Conservation (phyloP, 2,888 invertebrate genomes). For the Drosophila anomalata region DNA sequence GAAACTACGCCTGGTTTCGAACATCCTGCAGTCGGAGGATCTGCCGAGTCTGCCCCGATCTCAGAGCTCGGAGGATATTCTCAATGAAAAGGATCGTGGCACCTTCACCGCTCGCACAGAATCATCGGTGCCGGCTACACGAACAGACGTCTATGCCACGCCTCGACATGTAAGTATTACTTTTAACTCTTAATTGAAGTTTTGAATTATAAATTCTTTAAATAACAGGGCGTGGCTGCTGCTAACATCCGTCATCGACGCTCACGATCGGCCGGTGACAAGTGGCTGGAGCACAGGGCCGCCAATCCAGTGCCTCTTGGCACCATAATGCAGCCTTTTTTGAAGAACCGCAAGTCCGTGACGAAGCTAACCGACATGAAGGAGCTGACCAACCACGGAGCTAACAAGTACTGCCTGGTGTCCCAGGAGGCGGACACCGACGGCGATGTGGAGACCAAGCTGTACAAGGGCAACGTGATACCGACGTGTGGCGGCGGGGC, state of each 20-base stretch:
- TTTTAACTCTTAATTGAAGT: no score
- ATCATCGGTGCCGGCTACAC: conserved; percentile 62
- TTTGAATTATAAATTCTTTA: no score
- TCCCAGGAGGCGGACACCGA: conserved; percentile 96
- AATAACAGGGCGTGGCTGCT: conserved; percentile 86
- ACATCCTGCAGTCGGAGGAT: conserved; percentile 86
- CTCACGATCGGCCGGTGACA: conserved; percentile 91
- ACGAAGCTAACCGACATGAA: conserved; percentile 92
- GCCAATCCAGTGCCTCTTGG: conserved; percentile 91
- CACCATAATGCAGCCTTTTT: conserved; percentile 94
- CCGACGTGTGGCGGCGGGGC: conserved; percentile 98
- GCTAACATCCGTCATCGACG: conserved; percentile 90
- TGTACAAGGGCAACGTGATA: conserved; percentile 97
- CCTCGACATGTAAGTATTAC: conserved; percentile 65
- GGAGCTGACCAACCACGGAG: conserved; percentile 88
- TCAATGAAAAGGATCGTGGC: conserved; percentile 67
- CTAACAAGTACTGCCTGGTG: conserved; percentile 95
- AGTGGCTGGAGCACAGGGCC: conserved; percentile 96
- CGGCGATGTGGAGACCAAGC: conserved; percentile 96
- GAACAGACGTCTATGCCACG: conserved; percentile 74
- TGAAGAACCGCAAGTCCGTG: conserved; percentile 92
- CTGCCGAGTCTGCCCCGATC: conserved; percentile 74
- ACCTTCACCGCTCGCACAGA: conserved; percentile 59
- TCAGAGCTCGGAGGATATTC: conserved; percentile 79
- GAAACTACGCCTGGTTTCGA: conserved; percentile 86